A percentile compares a stretch with the other conserved stretches of the same genome.
Conservation (phyloP, 2,888 invertebrate species). For the Lamproptera curius region DNA sequence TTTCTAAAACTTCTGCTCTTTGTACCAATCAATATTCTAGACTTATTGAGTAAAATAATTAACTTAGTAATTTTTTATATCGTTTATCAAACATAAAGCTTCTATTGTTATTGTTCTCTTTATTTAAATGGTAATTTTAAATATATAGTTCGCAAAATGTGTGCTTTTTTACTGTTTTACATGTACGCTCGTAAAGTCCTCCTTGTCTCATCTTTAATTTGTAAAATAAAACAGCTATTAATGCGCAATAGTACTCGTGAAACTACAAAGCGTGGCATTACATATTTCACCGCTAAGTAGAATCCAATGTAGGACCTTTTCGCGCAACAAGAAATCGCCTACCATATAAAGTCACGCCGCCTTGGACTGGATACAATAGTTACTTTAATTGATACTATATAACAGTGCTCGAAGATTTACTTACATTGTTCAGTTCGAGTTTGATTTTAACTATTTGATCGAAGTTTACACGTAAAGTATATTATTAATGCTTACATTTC, state of each 20-base stretch:
- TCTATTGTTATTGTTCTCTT: neutral
- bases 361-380: conserved; percentile 10
- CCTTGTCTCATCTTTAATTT: neutral
- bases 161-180: neutral
- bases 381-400: conserved; percentile 18
- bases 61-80: too few species aligned
- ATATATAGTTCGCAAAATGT: neutral
- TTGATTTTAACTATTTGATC: too few species aligned
- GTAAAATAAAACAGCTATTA: neutral
- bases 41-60: too few species aligned
- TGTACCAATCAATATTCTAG: too few species aligned
- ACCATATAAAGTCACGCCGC: conserved; percentile 53
- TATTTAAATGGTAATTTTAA: neutral
- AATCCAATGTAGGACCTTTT: conserved; percentile 56
- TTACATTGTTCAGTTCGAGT: too few species aligned
- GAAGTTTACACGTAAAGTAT: too few species aligned
- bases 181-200: neutral
- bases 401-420: conserved; percentile 25
- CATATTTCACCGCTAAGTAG: conserved; percentile 72
- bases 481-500: too few species aligned
- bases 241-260: conserved; percentile 33
- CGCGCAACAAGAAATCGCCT: conserved; percentile 51
- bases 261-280: conserved; percentile 43
- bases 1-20: too few species aligned
- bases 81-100: neutral